Evolutionary conservation across 2,113 vertebrate genomes (phyloP), one percentile per base, ranked within the genome.

Genomic region (Lagopus muta): DNA sequence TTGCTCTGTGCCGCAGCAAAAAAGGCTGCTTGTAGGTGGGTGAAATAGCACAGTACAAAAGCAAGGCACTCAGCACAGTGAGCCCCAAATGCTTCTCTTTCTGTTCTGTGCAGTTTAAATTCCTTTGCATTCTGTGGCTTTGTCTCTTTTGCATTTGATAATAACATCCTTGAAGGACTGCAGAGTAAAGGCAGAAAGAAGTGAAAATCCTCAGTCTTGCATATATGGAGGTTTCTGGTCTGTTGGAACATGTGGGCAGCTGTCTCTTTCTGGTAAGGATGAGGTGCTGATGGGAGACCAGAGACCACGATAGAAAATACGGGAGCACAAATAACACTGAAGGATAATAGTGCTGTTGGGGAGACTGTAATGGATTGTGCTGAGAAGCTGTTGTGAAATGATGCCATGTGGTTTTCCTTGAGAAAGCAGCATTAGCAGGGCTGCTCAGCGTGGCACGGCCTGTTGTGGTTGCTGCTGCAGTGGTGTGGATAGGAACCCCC

Each of bases 11-110:
- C 61, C 1, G 1, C 48, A 34, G 69, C 55, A 76, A 42, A 86
- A 86, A 94, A 93, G 74, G 28, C 50, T 89, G 45, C 71, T 79
- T 93, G 89, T 91, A 78, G 79, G 88, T 86, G 87, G 69, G 50
- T 87, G 89, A 93, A 76, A 80, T 57, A 54, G 73, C 10, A 1
- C 36, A 27, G 66, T 43, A 76, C 74, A 48, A 87, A 40, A 93
- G 85, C 67, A 87, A 34, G 74, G 75, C 58, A 36, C 60, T 66
- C 48, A 66, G 87, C 15, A 52, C 72, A 89, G 60, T 8, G 36
- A 78, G 57, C 34, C 50, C 67, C 52, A 61, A 89, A 42, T 25
- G n/a, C 24, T 82, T 87, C n/a, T 43, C 38, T 65, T 84, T 48
- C 57, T 61, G 24, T 73, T 87, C 58, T 10, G 32, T 45, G 34